Percentiles rank a stretch among this genome's conserved stretches.
Conservation (phyloP, 1,140 invertebrate genomes). For the Bradysia coprophila region DNA sequence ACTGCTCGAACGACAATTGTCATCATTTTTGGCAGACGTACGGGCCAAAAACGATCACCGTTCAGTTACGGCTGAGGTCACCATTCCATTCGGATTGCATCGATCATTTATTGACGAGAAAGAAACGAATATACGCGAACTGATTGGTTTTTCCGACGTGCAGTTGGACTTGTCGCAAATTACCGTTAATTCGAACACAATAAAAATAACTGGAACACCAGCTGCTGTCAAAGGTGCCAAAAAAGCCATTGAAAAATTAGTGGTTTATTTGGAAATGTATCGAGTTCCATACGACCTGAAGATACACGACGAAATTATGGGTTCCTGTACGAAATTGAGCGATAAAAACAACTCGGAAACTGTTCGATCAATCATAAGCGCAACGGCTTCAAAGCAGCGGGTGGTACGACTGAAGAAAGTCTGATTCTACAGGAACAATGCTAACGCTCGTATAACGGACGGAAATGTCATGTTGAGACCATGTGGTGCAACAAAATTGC, state of each 20-base stretch:
- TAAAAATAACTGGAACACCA: conserved; percentile 64
- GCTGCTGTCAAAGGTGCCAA: conserved; percentile 71
- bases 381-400: too few relatives aligned
- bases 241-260: conserved; percentile 59
- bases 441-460: too few relatives aligned
- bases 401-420: too few relatives aligned
- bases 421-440: too few relatives aligned
- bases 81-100: conserved; percentile 82
- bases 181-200: conserved; percentile 50
- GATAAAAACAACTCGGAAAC: too few relatives aligned
- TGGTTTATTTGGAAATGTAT: conserved; percentile 66
- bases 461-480: too few relatives aligned
- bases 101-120: conserved; percentile 85
- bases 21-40: conserved; percentile 62
- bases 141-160: conserved; percentile 81
- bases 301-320: too few relatives aligned
- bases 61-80: conserved; percentile 65
- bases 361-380: too few relatives aligned
- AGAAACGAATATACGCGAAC: conserved; percentile 66
- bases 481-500: too few relatives aligned
- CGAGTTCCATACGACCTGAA: too few relatives aligned
- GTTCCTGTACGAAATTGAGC: too few relatives aligned
- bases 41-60: conserved; percentile 84
- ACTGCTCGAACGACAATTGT: conserved; percentile 65
- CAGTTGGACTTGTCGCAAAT: conserved; percentile 74